phyloP scores from a whole-genome alignment of 2,113 vertebrate species.

The Dipodomys merriami region DNA sequence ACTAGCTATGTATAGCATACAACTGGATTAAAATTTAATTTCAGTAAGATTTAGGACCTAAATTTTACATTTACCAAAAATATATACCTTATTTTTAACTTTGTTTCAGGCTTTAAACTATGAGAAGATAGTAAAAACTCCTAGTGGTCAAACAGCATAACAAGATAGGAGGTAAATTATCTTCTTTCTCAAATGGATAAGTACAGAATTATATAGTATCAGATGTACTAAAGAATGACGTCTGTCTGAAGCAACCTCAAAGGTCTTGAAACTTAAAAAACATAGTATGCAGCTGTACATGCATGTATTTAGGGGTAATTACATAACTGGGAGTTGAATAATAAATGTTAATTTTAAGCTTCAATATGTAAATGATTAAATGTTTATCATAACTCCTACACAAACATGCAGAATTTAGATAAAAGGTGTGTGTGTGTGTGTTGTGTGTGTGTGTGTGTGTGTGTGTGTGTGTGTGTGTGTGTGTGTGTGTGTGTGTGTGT shows the following conservation, averaged over 20 bases:
- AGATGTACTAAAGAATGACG: background rate
- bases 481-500: too few relatives aligned
- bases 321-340: background rate
- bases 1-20: background rate
- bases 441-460: too few relatives aligned
- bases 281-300: background rate
- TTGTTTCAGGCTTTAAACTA: background rate
- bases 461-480: background rate
- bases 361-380: background rate
- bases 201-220: background rate
- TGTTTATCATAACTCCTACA: background rate
- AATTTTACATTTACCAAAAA: background rate
- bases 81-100: background rate
- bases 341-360: background rate
- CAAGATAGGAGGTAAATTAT: background rate
- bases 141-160: background rate
- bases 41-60: background rate
- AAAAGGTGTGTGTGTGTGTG: background rate
- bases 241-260: background rate
- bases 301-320: background rate
- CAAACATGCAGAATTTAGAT: background rate
- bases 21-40: background rate
- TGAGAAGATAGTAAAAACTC: background rate
- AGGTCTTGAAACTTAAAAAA: background rate
- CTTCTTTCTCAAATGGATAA: constrained; percentile 12